These are phyloP conservation scores for Philereme vetulata DNA, from an alignment of 2,888 invertebrate genomes.

Conservation along the genomic window DNA sequence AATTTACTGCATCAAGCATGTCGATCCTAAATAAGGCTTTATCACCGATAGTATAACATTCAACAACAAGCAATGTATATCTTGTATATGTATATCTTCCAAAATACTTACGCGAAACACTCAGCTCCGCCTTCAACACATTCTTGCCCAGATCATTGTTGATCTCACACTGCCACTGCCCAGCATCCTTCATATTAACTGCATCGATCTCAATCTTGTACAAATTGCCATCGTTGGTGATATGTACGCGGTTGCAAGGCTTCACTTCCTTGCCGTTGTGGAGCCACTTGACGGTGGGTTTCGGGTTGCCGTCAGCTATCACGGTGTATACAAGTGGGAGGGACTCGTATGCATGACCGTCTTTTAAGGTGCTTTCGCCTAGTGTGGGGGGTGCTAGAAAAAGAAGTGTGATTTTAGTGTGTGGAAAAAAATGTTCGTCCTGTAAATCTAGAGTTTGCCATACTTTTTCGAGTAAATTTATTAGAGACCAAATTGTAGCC, in stretches of 20 bases:
- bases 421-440: not conserved
- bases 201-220: constrained; percentile 90
- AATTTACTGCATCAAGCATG: too few relatives aligned
- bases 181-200: constrained; percentile 89
- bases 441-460: not conserved
- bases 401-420: constrained; percentile 14
- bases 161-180: constrained; percentile 91
- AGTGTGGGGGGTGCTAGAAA: constrained; percentile 88
- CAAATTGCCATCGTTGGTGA: constrained; percentile 87
- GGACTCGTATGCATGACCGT: constrained; percentile 90
- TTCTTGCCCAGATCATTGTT: constrained; percentile 93
- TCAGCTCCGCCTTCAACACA: constrained; percentile 87
- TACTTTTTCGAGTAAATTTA: not conserved
- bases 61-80: too few relatives aligned
- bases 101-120: constrained; percentile 86
- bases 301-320: constrained; percentile 89
- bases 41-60: too few relatives aligned
- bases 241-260: constrained; percentile 84
- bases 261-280: constrained; percentile 89
- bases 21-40: too few relatives aligned
- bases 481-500: not conserved
- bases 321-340: constrained; percentile 92
- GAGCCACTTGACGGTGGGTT: constrained; percentile 91
- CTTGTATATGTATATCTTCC: not conserved
- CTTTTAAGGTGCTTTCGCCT: constrained; percentile 88